Evolutionary conservation across 2,888 invertebrate genomes (phyloP), one percentile per base, ranked within the genome.

Genomic region (Lutraria lutraria): DNA sequence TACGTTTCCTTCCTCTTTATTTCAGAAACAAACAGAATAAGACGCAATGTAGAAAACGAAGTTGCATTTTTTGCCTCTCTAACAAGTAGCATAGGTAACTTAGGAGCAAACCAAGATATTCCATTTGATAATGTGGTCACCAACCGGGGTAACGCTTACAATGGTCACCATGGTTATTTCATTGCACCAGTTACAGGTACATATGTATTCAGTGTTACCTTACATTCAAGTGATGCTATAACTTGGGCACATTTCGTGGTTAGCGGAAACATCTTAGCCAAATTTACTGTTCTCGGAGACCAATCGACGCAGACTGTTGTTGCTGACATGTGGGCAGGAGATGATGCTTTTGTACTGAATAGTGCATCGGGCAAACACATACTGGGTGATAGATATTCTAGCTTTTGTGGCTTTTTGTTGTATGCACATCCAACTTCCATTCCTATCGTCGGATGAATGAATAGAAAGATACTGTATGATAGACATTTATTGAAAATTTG

Each of bases 121-220:
- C 25, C 15, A 29, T 68, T 68, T 21, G 68, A 68, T 29, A n/a
- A 68, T 6, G 68, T 68, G 68, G 68, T 68, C 2, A 86, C 86
- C 13, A 86, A 86, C 54, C n/a, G 81, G 19, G 86, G 86, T 15
- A 81, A 80, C 53, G 81, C 68, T 43, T 86, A 81, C 81, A 86
- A 86, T n/a, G 81, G 86, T 60, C 81, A 81, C 53, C 86, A 86
- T 86, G 86, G 86, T n/a, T 72, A 31, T 15, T 86, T 86, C 34
- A 25, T 86, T 12, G 86, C 86, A 6, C 86, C 86, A 72, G 81
- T 86, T 43, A n/a, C 81, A 6, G 86, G 86, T 2, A 81, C 81
- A 2, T 86, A 86, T 31, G 86, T 86, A 13, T 82, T 86, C n/a
- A 29, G 25, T 15, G 68, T 68, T 6, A 68, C 68, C 4, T 29